Conservation (phyloP, 2,888 invertebrate species). For the Lasioglossum oenotherae region DNA sequence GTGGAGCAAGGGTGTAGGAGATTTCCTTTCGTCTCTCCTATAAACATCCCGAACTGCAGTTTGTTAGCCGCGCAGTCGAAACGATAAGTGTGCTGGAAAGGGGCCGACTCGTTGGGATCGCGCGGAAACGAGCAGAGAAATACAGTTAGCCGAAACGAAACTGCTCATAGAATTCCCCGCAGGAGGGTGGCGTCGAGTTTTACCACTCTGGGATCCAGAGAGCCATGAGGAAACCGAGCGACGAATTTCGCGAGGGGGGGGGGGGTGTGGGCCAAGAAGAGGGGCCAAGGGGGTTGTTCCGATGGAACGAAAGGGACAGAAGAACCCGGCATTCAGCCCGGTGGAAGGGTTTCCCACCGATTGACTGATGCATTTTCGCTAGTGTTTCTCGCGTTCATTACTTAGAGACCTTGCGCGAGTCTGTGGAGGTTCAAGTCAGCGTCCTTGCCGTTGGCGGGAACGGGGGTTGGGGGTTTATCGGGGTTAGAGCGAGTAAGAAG, state of each 20-base stretch:
- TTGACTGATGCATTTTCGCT: slow-evolving; percentile 54
- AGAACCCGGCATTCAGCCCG: slow-evolving; percentile 13
- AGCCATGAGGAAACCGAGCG: background rate
- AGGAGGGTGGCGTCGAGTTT: slow-evolving; percentile 36
- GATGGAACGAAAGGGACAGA: slow-evolving; percentile 15
- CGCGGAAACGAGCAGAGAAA: slow-evolving; percentile 53
- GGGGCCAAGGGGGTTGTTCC: background rate
- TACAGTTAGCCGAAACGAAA: slow-evolving; percentile 58
- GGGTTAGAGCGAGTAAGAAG: slow-evolving; percentile 6
- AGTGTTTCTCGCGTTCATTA: slow-evolving; percentile 58
- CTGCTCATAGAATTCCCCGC: slow-evolving; percentile 43
- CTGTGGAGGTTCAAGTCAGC: background rate
- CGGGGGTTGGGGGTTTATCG: background rate
- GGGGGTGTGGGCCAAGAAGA: background rate
- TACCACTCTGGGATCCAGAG: slow-evolving; percentile 17
- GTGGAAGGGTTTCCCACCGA: slow-evolving; percentile 39
- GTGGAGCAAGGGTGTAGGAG: background rate
- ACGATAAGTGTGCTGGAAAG: slow-evolving; percentile 46
- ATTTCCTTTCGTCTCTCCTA: slow-evolving; percentile 14
- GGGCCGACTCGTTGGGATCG: slow-evolving; percentile 26
- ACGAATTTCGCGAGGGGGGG: background rate
- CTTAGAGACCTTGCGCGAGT: slow-evolving; percentile 48
- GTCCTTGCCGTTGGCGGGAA: background rate
- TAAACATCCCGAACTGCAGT: slow-evolving; percentile 33
- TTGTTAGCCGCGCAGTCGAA: slow-evolving; percentile 30